Evolutionary conservation across 2,888 invertebrate genomes (phyloP).

Genomic region (Morpho helenor): DNA sequence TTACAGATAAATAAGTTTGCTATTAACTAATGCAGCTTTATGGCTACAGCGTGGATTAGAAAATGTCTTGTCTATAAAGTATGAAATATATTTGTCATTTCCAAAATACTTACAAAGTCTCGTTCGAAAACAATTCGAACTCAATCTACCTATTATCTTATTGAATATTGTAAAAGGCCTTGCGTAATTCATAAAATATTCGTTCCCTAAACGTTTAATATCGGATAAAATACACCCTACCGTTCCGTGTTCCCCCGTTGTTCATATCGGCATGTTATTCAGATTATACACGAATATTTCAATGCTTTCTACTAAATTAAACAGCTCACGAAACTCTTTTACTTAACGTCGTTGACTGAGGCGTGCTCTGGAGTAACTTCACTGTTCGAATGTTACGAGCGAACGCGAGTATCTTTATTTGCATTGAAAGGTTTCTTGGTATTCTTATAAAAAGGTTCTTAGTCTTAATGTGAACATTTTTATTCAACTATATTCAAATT

Average conservation of each 20-base stretch:
- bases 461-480: background rate
- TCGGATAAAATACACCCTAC: constrained; percentile 75
- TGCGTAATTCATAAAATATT: constrained; percentile 72
- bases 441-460: constrained; percentile 4
- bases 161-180: constrained; percentile 67
- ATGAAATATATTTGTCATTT: background rate
- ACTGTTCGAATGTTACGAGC: constrained; percentile 36
- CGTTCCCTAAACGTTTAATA: constrained; percentile 75
- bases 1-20: no score
- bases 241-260: constrained; percentile 69
- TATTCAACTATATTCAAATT: background rate
- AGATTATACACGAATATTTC: constrained; percentile 79
- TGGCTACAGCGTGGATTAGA: no score
- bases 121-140: constrained; percentile 9
- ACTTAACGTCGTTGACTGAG: constrained; percentile 58
- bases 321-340: constrained; percentile 74
- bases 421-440: constrained; percentile 22
- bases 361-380: constrained; percentile 35
- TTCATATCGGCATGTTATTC: constrained; percentile 79
- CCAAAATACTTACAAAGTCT: constrained; percentile 2
- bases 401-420: constrained; percentile 28
- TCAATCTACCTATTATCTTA: constrained; percentile 55
- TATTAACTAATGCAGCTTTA: no score
- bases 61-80: no score
- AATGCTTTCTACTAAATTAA: constrained; percentile 78